Conservation (phyloP, 2,113 vertebrate species). For the Poicephalus gulielmi region DNA sequence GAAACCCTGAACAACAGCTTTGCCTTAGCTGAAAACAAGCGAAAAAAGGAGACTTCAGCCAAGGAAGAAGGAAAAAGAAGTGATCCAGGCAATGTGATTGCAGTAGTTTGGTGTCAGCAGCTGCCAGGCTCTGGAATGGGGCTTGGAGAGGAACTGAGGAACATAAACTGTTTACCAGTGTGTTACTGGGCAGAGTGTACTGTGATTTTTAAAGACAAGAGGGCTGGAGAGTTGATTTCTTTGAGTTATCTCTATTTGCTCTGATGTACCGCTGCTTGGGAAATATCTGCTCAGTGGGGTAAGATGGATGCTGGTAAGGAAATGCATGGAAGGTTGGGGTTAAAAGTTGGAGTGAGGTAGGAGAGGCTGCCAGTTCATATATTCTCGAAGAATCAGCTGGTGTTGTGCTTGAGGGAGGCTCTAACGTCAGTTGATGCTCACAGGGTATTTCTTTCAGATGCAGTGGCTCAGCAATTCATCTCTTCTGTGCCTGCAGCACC, state of each 20-base stretch:
- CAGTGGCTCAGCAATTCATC: background rate
- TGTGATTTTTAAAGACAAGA: background rate
- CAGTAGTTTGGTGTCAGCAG: background rate
- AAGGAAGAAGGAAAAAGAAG: background rate
- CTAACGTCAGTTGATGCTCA: background rate
- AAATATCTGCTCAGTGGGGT: background rate
- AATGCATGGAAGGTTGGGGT: background rate
- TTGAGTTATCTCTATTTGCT: background rate
- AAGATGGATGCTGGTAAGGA: background rate
- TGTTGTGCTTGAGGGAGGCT: background rate
- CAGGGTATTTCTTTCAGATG: background rate
- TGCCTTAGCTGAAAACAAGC: background rate
- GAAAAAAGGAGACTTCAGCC: background rate
- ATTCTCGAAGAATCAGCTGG: background rate
- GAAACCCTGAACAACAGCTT: background rate
- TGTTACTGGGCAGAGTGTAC: background rate
- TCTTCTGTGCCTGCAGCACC: background rate
- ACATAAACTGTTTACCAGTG: background rate
- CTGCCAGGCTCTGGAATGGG: background rate
- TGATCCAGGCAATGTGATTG: background rate
- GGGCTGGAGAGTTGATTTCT: background rate
- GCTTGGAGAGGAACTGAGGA: background rate
- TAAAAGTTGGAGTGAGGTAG: background rate
- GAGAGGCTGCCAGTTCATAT: background rate
- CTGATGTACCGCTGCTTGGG: background rate